These are phyloP conservation scores for Hydropsyche tenuis DNA, from an alignment of 1,140 invertebrate genomes.

Conservation along the genomic window DNA sequence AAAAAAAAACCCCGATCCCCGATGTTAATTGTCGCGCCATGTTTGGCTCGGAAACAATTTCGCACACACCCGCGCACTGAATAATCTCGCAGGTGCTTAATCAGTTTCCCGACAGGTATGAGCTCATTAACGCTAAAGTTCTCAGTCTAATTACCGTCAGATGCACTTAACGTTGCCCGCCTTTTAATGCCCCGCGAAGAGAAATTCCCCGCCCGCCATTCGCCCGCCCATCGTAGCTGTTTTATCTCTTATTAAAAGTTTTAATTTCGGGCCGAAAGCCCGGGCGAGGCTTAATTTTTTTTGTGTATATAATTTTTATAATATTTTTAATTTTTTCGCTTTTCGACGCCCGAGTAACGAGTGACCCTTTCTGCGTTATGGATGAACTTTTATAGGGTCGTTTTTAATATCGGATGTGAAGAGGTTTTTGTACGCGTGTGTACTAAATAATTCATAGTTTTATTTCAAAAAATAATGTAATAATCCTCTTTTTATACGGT, in stretches of 20 bases:
- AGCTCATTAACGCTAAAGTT: constrained; percentile 30
- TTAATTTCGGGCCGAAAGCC: constrained; percentile 34
- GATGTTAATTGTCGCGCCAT: constrained; percentile 14
- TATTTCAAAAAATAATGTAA: too few species aligned
- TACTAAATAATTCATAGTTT: too few species aligned
- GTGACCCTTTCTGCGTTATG: too few species aligned
- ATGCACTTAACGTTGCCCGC: constrained; percentile 39
- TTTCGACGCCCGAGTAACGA: too few species aligned
- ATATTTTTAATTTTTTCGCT: neutral
- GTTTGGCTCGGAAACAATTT: constrained; percentile 29
- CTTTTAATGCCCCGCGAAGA: constrained; percentile 20
- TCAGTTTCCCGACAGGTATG: constrained; percentile 38
- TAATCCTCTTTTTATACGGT: too few species aligned
- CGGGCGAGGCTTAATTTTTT: neutral
- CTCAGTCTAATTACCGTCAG: constrained; percentile 39
- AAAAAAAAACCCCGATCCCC: constrained; percentile 9
- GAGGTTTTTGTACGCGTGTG: too few species aligned
- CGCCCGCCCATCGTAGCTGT: neutral
- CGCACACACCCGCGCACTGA: constrained; percentile 2
- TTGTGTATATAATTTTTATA: neutral
- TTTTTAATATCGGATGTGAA: too few species aligned
- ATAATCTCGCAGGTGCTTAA: constrained; percentile 38
- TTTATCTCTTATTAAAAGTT: constrained; percentile 42
- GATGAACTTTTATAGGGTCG: too few species aligned
- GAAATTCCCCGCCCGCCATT: neutral